A percentile compares a stretch with the other conserved stretches of the same genome.
Evolutionary conservation across 2,888 invertebrate species (phyloP).

Genomic region (Sturmia bella): DNA sequence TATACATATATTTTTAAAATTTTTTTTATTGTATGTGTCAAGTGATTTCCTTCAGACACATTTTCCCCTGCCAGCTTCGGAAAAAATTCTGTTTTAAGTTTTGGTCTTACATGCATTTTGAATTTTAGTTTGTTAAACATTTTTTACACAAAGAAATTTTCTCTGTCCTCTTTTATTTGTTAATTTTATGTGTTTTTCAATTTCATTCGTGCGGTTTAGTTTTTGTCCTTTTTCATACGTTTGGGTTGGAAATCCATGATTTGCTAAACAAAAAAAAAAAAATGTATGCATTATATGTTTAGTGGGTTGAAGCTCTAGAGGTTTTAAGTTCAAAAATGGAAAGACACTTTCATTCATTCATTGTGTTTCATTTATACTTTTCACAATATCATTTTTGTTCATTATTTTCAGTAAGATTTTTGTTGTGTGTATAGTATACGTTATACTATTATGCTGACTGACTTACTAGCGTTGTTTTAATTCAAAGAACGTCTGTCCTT

Average conservation of each 20-base stretch:
- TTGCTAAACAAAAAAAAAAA: not conserved
- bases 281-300: conserved; percentile 4
- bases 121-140: conserved; percentile 22
- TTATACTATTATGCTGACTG: conserved; percentile 38
- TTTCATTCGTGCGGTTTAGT: not conserved
- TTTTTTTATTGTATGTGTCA: too few relatives aligned
- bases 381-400: conserved; percentile 48
- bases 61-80: too few relatives aligned
- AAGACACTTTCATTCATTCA: conserved; percentile 10
- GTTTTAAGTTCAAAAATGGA: conserved; percentile 26
- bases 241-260: not conserved
- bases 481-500: conserved; percentile 20
- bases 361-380: conserved; percentile 40
- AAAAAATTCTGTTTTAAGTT: not conserved
- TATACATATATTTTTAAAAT: too few relatives aligned
- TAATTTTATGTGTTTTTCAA: conserved; percentile 7
- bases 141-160: conserved; percentile 12
- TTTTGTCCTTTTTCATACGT: conserved; percentile 5
- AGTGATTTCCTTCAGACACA: not conserved
- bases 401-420: conserved; percentile 22
- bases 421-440: conserved; percentile 31
- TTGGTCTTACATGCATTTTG: not conserved
- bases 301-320: conserved; percentile 18
- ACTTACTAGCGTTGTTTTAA: conserved; percentile 24
- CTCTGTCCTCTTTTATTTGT: not conserved